Evolutionary conservation across 2,888 invertebrate species (phyloP).

Genomic region (Aspidiotus rigidus): DNA sequence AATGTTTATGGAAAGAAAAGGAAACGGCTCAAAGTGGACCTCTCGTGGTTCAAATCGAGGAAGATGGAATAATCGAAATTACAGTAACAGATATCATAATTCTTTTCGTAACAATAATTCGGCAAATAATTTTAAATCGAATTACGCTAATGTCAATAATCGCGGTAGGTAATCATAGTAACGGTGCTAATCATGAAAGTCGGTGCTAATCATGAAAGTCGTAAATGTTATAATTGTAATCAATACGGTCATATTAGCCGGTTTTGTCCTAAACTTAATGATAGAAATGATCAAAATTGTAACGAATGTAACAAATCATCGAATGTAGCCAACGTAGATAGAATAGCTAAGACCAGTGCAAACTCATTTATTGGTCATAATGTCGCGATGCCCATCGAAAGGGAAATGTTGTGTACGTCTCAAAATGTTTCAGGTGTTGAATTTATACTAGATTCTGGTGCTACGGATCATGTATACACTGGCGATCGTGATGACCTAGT

Average conservation of each 20-base stretch:
- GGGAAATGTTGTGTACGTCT: no score
- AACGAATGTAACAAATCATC: no score
- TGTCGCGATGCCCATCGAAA: neutral
- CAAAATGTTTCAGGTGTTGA: no score
- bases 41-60: neutral
- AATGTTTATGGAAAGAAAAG: neutral
- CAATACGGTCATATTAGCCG: neutral
- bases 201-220: neutral
- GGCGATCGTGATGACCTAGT: neutral
- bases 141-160: neutral
- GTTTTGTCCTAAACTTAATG: neutral
- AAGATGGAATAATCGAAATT: neutral
- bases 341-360: neutral
- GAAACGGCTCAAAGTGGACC: neutral
- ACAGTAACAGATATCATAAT: neutral
- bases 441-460: neutral
- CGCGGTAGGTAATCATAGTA: no score
- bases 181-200: no score
- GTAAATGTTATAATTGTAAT: neutral
- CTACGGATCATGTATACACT: neutral
- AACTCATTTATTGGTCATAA: neutral
- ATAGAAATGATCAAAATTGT: neutral
- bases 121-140: no score
- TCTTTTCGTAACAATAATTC: no score
- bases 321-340: no score